Percentiles rank a stretch among this genome's conserved stretches.
These are phyloP conservation scores for Macropus fuliginosus DNA, from an alignment of 2,797 vertebrate species.

Conservation along the genomic window DNA sequence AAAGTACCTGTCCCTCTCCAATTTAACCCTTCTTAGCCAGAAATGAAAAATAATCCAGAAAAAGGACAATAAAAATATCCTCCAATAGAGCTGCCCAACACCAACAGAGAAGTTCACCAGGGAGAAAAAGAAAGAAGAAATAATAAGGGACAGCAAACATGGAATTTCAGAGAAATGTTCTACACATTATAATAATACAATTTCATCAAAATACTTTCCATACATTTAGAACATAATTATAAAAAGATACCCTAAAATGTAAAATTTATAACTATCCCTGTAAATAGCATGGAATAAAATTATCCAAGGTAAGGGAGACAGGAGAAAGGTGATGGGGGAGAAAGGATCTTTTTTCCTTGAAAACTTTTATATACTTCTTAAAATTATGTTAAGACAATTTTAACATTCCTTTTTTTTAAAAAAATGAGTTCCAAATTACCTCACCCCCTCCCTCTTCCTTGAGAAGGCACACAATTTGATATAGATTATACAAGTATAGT, in stretches of 20 bases:
- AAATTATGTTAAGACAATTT: neutral
- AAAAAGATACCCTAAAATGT: neutral
- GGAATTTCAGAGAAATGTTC: neutral
- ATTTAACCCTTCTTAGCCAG: neutral
- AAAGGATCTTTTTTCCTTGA: neutral
- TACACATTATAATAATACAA: neutral
- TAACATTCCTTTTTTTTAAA: neutral
- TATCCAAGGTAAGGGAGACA: neutral
- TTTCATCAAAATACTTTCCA: neutral
- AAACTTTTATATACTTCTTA: neutral
- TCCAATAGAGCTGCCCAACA: neutral
- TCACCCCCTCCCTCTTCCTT: too few species aligned
- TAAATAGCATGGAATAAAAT: neutral
- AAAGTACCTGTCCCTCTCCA: neutral
- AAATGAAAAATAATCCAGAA: neutral
- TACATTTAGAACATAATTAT: neutral
- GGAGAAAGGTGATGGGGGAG: neutral
- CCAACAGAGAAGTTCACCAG: neutral
- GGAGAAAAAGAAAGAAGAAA: neutral
- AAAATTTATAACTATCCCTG: neutral
- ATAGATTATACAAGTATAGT: too few species aligned
- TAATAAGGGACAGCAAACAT: neutral
- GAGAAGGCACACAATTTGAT: too few species aligned
- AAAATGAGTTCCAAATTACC: neutral
- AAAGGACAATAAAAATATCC: neutral